Conservation (phyloP, 2,888 invertebrate species). For the Polia nebulosa region DNA sequence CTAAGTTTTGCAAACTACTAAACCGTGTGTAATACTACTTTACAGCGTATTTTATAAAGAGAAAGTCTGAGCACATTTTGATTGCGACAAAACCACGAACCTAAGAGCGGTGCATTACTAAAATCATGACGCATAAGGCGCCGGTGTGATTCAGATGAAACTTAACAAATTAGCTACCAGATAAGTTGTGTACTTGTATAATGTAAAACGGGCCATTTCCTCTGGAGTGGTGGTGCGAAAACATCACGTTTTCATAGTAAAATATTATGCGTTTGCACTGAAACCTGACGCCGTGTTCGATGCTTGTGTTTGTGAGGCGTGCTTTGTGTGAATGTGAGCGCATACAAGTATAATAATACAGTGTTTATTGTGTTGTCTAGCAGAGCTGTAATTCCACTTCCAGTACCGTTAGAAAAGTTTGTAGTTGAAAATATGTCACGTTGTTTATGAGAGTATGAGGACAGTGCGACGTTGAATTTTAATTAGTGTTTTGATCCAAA, state of each 20-base stretch:
- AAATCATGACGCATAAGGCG: conserved; percentile 15
- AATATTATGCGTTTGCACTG: conserved; percentile 74
- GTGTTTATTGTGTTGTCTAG: conserved; percentile 65
- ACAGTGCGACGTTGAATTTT: conserved; percentile 6
- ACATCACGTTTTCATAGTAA: conserved; percentile 79
- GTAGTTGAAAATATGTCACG: conserved; percentile 58
- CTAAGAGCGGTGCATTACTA: conserved; percentile 24
- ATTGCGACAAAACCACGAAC: conserved; percentile 16
- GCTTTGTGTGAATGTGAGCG: conserved; percentile 59
- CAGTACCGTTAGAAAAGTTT: conserved; percentile 67
- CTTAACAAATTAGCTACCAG: conserved; percentile 51
- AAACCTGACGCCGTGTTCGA: conserved; percentile 72
- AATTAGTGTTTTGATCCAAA: conserved; percentile 4
- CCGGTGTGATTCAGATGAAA: conserved; percentile 23
- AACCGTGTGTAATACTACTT: conserved; percentile 12
- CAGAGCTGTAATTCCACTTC: conserved; percentile 52
- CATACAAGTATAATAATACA: conserved; percentile 49
- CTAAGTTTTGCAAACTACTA: conserved; percentile 42
- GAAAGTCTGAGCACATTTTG: conserved; percentile 26
- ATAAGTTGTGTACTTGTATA: conserved; percentile 39
- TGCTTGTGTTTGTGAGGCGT: conserved; percentile 65
- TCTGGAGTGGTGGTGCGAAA: conserved; percentile 61
- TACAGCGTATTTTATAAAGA: conserved; percentile 18
- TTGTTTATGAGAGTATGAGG: conserved; percentile 17
- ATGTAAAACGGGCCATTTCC: conserved; percentile 61